Evolutionary conservation across 2,888 invertebrate genomes (phyloP).

Genomic region (Dynastes tityus): DNA sequence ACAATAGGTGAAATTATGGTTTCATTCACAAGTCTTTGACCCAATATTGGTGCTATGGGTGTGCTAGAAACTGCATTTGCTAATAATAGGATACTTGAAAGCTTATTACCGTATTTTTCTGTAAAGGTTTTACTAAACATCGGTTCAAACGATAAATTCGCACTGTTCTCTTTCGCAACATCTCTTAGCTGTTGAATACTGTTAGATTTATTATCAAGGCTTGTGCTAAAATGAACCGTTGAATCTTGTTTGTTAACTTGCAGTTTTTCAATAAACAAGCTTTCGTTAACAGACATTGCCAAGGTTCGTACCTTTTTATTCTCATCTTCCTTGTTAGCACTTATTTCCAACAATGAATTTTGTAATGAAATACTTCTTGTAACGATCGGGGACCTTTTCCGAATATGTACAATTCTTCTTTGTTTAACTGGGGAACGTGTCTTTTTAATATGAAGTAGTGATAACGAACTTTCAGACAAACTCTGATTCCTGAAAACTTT

Average conservation of each 20-base stretch:
- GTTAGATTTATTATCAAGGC: background rate
- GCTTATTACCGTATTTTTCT: slow-evolving; percentile 25
- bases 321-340: background rate
- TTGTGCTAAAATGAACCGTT: background rate
- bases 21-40: background rate
- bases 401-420: background rate
- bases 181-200: background rate
- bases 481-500: background rate
- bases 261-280: slow-evolving; percentile 36
- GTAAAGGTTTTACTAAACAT: slow-evolving; percentile 41
- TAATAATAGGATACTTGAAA: background rate
- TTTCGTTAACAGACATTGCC: slow-evolving; percentile 34
- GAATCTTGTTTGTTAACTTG: background rate
- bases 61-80: slow-evolving; percentile 33
- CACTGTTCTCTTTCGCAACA: background rate
- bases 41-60: background rate
- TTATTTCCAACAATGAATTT: background rate
- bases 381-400: slow-evolving; percentile 13
- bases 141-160: slow-evolving; percentile 13
- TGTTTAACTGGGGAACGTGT: background rate
- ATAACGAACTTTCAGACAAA: slow-evolving; percentile 2
- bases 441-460: background rate
- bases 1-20: slow-evolving; percentile 39
- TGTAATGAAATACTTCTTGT: slow-evolving; percentile 31
- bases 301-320: slow-evolving; percentile 18